Evolutionary conservation across 2,113 vertebrate genomes (phyloP).

Genomic region (Grallaria varia): DNA sequence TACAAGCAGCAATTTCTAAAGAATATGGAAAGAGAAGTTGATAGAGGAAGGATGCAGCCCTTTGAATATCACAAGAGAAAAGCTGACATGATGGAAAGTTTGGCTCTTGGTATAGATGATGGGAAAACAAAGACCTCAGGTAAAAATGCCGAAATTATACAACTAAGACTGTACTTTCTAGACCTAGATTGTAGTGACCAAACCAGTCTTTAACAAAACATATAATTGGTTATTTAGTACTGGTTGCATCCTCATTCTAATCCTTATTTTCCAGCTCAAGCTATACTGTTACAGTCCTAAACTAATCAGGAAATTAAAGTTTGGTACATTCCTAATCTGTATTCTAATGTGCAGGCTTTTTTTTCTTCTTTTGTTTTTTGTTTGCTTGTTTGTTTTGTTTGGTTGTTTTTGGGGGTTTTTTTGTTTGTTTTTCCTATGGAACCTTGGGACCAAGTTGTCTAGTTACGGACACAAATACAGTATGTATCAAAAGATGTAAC

Average conservation of each 20-base stretch:
- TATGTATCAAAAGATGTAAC: background rate
- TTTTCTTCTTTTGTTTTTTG: no score
- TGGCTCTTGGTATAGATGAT: constrained; percentile 88
- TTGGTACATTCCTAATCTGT: background rate
- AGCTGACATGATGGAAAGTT: constrained; percentile 87
- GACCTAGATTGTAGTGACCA: background rate
- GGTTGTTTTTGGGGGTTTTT: no score
- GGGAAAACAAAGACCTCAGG: constrained; percentile 87
- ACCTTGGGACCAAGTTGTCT: background rate
- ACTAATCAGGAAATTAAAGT: background rate
- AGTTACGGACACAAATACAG: background rate
- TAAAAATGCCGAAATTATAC: constrained; percentile 21
- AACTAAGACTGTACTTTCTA: background rate
- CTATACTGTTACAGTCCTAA: background rate
- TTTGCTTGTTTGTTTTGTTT: no score
- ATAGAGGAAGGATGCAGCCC: constrained; percentile 82
- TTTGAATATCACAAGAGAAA: constrained; percentile 86
- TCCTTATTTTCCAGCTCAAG: background rate
- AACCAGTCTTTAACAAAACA: background rate
- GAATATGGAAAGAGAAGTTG: constrained; percentile 86
- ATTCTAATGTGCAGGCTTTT: background rate
- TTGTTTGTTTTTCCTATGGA: background rate
- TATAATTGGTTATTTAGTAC: background rate
- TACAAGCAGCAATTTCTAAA: constrained; percentile 85
- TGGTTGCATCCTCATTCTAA: background rate